phyloP scores from a whole-genome alignment of 2,797 vertebrate genomes.

The Columba guinea region DNA sequence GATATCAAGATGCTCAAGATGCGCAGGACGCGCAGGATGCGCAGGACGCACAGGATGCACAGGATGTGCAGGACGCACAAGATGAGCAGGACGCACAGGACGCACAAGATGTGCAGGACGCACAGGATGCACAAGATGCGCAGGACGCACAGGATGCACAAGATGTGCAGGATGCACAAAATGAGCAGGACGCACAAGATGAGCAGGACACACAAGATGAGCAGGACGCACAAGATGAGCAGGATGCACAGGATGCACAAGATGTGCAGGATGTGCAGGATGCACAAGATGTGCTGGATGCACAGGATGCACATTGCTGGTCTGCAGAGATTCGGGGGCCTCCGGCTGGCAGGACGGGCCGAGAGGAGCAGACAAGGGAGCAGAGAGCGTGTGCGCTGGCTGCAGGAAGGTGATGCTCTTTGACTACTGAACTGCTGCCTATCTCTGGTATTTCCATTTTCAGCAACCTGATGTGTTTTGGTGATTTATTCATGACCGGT shows the following conservation, averaged over 20 bases:
- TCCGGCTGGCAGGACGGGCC: background rate
- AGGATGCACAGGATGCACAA: background rate
- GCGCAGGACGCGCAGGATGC: background rate
- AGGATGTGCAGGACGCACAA: no score
- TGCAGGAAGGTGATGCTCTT: conserved; percentile 52
- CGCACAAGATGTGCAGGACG: background rate
- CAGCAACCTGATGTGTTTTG: conserved; percentile 71
- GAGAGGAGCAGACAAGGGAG: background rate
- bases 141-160: no score
- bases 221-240: no score
- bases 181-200: no score
- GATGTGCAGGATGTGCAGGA: no score
- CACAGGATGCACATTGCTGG: background rate
- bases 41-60: no score
- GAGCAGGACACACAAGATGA: background rate
- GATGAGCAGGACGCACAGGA: background rate
- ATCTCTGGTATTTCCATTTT: conserved; percentile 64
- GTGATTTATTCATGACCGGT: conserved; percentile 74
- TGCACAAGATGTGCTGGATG: no score
- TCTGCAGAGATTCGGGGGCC: background rate
- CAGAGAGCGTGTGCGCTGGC: background rate
- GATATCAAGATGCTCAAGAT: no score
- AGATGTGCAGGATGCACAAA: background rate
- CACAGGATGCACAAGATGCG: no score
- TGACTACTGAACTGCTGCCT: conserved; percentile 51